Evolutionary conservation across 2,113 vertebrate genomes (phyloP).

Genomic region (Diglossa brunneiventris): DNA sequence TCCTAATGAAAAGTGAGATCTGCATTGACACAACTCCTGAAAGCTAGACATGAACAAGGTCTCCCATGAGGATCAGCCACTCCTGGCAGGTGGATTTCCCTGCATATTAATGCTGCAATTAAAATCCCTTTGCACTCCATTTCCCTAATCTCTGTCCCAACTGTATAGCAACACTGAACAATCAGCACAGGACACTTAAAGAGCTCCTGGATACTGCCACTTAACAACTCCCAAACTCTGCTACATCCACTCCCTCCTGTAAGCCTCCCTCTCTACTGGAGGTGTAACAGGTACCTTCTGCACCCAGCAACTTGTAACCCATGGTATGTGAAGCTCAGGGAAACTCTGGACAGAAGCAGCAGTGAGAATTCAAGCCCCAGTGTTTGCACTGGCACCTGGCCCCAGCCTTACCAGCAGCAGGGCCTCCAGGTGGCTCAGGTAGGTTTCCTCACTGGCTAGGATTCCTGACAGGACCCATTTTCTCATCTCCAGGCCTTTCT

Average conservation of each 20-base stretch:
- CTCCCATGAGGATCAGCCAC: not conserved
- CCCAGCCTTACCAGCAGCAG: constrained; percentile 86
- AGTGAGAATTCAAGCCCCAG: not conserved
- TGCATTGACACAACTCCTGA: not conserved
- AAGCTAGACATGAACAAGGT: not conserved
- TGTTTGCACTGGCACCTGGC: not conserved
- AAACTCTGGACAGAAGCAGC: not conserved
- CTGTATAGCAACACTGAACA: not conserved
- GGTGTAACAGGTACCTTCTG: not conserved
- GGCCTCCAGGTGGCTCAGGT: constrained; percentile 94
- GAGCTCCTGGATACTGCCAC: not conserved
- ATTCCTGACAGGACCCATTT: constrained; percentile 98
- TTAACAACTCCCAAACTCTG: not conserved
- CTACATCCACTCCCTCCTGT: not conserved
- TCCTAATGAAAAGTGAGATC: not conserved
- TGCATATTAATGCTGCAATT: not conserved
- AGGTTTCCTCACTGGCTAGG: constrained; percentile 93
- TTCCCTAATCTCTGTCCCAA: not conserved
- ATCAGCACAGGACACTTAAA: not conserved
- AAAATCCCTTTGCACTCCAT: not conserved
- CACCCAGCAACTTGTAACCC: not conserved
- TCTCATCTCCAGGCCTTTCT: constrained; percentile 97
- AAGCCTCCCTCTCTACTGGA: not conserved
- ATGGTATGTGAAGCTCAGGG: not conserved
- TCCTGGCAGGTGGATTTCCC: not conserved